phyloP scores from a whole-genome alignment of 2,113 vertebrate genomes.

The Misgurnus anguillicaudatus region DNA sequence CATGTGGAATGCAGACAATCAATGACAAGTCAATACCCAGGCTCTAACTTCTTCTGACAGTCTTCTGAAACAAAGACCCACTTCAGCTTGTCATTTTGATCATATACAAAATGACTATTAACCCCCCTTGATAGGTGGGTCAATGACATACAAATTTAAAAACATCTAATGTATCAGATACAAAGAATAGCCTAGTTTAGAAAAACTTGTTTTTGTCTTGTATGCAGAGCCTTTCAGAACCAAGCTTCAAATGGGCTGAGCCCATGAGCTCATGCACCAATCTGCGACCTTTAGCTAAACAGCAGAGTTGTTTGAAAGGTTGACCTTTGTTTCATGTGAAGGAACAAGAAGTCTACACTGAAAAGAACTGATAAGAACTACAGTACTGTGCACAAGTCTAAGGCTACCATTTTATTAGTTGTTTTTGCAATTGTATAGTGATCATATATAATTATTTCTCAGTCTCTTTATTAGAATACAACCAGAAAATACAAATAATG shows the following conservation, averaged over 20 bases:
- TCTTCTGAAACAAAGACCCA: slow-evolving; percentile 45
- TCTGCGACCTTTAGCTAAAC: slow-evolving; percentile 24
- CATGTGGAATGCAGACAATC: slow-evolving; percentile 16
- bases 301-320: slow-evolving; percentile 35
- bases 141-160: neutral
- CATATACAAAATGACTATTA: neutral
- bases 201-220: neutral
- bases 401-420: no score
- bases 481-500: no score
- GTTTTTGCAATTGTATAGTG: no score
- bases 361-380: slow-evolving; percentile 28
- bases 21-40: slow-evolving; percentile 55
- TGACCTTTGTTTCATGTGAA: slow-evolving; percentile 44
- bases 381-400: no score
- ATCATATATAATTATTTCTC: no score
- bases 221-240: neutral
- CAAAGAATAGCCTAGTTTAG: neutral
- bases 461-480: no score
- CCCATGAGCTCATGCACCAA: neutral
- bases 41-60: slow-evolving; percentile 45
- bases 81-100: slow-evolving; percentile 47
- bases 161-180: neutral
- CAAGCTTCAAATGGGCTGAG: neutral
- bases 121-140: neutral
- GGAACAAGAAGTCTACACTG: slow-evolving; percentile 10